Evolutionary conservation across 2,113 vertebrate species (phyloP), one percentile per base, ranked within the genome.

Genomic region (Varanus komodoensis): DNA sequence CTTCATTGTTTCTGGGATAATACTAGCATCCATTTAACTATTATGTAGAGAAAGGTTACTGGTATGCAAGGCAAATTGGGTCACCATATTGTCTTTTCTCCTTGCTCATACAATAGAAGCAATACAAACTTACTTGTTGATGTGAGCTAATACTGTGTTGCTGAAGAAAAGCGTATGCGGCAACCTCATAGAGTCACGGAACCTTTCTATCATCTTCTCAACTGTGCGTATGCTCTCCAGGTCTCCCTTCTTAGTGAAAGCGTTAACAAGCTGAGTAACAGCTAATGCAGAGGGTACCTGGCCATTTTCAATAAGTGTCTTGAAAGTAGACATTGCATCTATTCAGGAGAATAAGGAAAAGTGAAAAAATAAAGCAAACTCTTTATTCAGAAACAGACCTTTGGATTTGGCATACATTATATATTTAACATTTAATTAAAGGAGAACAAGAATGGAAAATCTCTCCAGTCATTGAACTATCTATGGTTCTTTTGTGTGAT

Each of bases 111-210:
- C 2, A 68, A n/a, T 89, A 92, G 71, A 0, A 87, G 92, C 52
- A 48, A 57, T 68, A 57, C 6, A 89, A 57, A 87, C 98, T 98
- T 96, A 99, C 99, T 96, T 99, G 86, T 96, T 98, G 67, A 98
- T 97, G 93, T 98, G 95, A 80, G 98, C 98, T 88, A 98, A 87
- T 67, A 97, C 97, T 54, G 87, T 95, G 94, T 98, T 98, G 95
- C 98, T 99, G 93, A 97, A n/a, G 25, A 98, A 98, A 93, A 98
- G 27, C 96, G 98, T 98, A 27, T 1, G 29, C 93, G 98, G 97
- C 27, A 99, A 17, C 89, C 93, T 95, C 89, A 97, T 0, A 2
- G 87, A 78, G 0, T 89, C 77, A 78, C 89, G 94, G 0, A 96
- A 9, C 3, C 34, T 92, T 61, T 95, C 94, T 6, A 97, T n/a